Base-by-base conservation (phyloP, 2,888 invertebrate species). In the Platycheirus rosarum region DNA sequence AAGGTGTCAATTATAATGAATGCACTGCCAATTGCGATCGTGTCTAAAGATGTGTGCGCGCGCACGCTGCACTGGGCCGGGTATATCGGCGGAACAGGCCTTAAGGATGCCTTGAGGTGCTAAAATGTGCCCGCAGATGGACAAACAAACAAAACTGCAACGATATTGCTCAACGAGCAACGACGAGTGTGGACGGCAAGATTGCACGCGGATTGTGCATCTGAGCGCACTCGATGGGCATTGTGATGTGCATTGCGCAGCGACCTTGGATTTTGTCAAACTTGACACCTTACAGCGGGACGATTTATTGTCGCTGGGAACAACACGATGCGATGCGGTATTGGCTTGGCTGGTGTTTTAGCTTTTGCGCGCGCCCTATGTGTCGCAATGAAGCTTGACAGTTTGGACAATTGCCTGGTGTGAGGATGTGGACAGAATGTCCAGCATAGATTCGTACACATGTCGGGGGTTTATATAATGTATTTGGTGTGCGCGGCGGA, bases 1-100 rank as follows among this genome's bases (percentile, higher is more conserved):
- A 84, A 84, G 84, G 78, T 84, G 84, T 84, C 84, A 84, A 84
- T 84, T 84, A 84, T 84, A 84, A 84, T 84, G 84, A 84, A 84
- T 84, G 84, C 84, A 84, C 84, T 84, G 84, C 84, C 84, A 84
- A 84, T 84, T 84, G 77, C 78, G 78, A 78, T 84, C 84, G 78
- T 78, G 78, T 78, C 84, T 65, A 26, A 26, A 60, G 51, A 57
- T 63, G 68, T 57, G 55, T 46, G 69, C 46, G 20, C 26, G 16
- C 20, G 4, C 48, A 37, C 42, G 23, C 42, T 9, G 20, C 5
- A 16, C 13, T 13, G 18, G 14, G 16, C 7, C 3, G 14, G 20
- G 29, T 37, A 23, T 8, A 8, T 32, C 8, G 29, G 29, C 29
- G 44, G 8, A n/a, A 46, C 29, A 42, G 65, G 49, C 71, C 44